Conservation (phyloP, 2,888 invertebrate species). For the Cataglyphis rosenhaueri region DNA sequence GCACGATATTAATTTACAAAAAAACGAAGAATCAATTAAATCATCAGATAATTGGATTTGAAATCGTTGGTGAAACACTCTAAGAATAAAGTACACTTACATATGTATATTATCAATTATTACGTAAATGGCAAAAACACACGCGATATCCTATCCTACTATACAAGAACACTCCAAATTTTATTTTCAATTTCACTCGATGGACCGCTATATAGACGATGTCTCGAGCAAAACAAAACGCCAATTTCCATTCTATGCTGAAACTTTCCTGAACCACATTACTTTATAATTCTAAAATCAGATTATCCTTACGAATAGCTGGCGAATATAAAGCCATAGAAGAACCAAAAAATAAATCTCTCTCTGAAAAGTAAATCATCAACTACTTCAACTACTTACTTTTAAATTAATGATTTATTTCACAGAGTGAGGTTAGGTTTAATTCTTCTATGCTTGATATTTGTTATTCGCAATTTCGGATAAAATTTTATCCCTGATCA, state of each 20-base stretch:
- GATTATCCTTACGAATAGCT: background rate
- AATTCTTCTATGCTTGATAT: background rate
- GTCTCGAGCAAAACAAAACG: constrained; percentile 12
- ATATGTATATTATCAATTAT: constrained; percentile 13
- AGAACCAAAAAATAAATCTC: constrained; percentile 14
- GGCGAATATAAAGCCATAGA: background rate
- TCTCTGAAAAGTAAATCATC: constrained; percentile 32
- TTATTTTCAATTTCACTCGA: constrained; percentile 1
- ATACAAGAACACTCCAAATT: constrained; percentile 38
- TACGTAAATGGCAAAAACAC: constrained; percentile 35
- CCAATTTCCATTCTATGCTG: background rate
- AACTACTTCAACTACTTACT: background rate
- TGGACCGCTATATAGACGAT: background rate
- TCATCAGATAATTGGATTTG: background rate
- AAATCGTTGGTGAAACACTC: constrained; percentile 18
- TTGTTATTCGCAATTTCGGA: background rate
- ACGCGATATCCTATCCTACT: constrained; percentile 18
- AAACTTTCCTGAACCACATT: background rate
- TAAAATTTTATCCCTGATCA: constrained; percentile 11
- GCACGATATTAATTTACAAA: background rate
- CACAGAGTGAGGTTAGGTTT: constrained; percentile 23
- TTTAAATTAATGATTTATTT: constrained; percentile 15
- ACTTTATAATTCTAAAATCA: constrained; percentile 11
- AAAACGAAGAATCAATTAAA: background rate
- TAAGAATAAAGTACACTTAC: constrained; percentile 30